These are phyloP conservation scores for Nannobrachium achirus DNA, from an alignment of 2,113 vertebrate genomes.

Conservation along the genomic window DNA sequence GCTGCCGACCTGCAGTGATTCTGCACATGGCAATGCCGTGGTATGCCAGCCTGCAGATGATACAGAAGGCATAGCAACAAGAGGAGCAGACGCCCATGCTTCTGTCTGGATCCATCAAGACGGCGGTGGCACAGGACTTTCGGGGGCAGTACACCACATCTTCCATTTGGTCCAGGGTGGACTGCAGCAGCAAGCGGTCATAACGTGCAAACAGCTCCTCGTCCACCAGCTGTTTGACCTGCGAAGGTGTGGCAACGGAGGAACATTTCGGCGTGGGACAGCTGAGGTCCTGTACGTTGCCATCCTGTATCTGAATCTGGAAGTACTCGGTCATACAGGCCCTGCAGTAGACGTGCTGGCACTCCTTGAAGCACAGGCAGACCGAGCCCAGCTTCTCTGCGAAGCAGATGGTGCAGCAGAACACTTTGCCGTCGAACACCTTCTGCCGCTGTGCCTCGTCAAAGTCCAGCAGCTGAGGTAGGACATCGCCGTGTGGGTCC, in stretches of 20 bases:
- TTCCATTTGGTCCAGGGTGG: constrained; percentile 92
- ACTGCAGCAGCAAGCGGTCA: constrained; percentile 94
- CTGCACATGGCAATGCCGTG: constrained; percentile 92
- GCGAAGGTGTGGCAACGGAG: constrained; percentile 89
- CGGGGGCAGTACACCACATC: constrained; percentile 96
- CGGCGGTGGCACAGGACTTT: constrained; percentile 85
- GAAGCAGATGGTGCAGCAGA: constrained; percentile 92
- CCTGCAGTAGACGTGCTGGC: constrained; percentile 94
- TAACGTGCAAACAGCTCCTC: constrained; percentile 93
- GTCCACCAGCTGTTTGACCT: constrained; percentile 94
- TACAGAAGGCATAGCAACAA: constrained; percentile 95
- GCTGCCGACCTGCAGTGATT: constrained; percentile 86
- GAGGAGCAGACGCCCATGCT: constrained; percentile 93
- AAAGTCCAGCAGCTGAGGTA: constrained; percentile 92
- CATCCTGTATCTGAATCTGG: constrained; percentile 94
- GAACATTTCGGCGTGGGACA: constrained; percentile 93
- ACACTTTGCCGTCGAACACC: constrained; percentile 88
- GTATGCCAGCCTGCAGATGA: constrained; percentile 89
- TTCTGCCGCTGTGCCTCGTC: constrained; percentile 90
- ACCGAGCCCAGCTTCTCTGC: constrained; percentile 89
- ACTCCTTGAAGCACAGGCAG: constrained; percentile 89
- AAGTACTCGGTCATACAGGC: constrained; percentile 93
- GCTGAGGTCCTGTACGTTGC: constrained; percentile 94
- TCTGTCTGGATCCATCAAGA: constrained; percentile 92
- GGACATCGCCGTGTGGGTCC: constrained; percentile 81